A percentile compares a stretch with the other conserved stretches of the same genome.
phyloP scores from a whole-genome alignment of 2,113 vertebrate genomes.

The Bufo bufo region DNA sequence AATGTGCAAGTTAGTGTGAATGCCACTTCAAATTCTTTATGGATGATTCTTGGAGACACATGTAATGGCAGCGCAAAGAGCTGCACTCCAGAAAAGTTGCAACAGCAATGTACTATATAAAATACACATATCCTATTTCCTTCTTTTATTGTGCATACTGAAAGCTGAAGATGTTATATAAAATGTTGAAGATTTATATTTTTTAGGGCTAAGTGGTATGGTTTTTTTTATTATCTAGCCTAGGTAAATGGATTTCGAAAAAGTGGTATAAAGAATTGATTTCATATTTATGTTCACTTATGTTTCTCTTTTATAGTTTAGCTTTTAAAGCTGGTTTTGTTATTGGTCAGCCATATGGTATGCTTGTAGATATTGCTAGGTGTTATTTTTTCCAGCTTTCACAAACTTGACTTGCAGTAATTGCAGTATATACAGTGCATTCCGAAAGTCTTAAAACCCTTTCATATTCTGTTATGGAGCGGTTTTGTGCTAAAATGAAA shows the following conservation, averaged over 20 bases:
- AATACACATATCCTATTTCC: constrained; percentile 7
- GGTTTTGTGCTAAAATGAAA: too few relatives aligned
- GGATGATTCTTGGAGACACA: constrained; percentile 32
- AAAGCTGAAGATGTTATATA: constrained; percentile 8
- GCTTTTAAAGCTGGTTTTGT: constrained; percentile 18
- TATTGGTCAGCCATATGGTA: constrained; percentile 7
- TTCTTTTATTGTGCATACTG: constrained; percentile 9
- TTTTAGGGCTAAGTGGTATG: constrained; percentile 20
- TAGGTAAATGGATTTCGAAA: constrained; percentile 48
- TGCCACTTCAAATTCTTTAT: constrained; percentile 46
- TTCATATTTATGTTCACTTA: constrained; percentile 21
- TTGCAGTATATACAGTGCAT: too few relatives aligned
- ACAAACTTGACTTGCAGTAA: not conserved
- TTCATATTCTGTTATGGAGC: too few relatives aligned
- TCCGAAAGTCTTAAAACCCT: too few relatives aligned
- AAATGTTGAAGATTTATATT: constrained; percentile 33
- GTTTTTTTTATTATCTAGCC: constrained; percentile 7
- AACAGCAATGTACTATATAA: not conserved
- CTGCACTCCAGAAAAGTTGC: constrained; percentile 9
- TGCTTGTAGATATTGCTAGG: not conserved
- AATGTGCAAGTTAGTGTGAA: constrained; percentile 48
- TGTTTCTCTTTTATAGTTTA: constrained; percentile 32
- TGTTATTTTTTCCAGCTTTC: not conserved
- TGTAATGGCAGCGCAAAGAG: constrained; percentile 9
- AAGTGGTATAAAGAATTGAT: constrained; percentile 5